A percentile compares a stretch with the other conserved stretches of the same genome.
Conservation (phyloP, 2,113 vertebrate species). For the Colaptes auratus region DNA sequence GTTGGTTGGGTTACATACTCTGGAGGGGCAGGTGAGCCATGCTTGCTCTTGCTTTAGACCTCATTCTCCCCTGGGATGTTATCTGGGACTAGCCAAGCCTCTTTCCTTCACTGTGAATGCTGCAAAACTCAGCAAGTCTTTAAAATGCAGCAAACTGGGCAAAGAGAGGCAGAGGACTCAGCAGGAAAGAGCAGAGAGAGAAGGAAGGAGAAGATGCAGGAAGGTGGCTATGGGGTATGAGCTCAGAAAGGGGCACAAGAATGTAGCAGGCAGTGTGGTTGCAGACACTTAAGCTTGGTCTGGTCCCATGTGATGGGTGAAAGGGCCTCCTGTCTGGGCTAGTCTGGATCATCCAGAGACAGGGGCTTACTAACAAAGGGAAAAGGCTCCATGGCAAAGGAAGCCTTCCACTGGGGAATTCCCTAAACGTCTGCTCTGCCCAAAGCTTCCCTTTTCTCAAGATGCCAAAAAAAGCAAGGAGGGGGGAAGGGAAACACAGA, state of each 20-base stretch:
- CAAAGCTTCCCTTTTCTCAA: slow-evolving; percentile 63
- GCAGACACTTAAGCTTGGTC: neutral
- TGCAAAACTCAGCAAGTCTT: neutral
- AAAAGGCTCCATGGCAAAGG: slow-evolving; percentile 25
- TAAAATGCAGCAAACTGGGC: neutral
- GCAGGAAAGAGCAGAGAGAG: neutral
- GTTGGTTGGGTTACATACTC: neutral
- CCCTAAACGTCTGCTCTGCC: slow-evolving; percentile 38
- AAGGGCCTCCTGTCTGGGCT: neutral
- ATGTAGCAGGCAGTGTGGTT: accelerated
- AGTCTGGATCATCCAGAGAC: neutral
- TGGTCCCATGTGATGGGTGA: neutral
- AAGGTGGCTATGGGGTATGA: accelerated
- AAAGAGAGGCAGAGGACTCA: neutral
- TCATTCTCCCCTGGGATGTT: accelerated
- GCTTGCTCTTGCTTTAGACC: neutral
- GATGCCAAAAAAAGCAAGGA: slow-evolving; percentile 40
- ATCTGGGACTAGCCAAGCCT: neutral
- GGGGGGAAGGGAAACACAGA: neutral
- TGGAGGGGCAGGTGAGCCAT: neutral
- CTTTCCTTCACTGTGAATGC: neutral
- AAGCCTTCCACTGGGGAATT: slow-evolving; percentile 59
- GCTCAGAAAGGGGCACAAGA: accelerated
- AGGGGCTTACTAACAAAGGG: slow-evolving; percentile 13
- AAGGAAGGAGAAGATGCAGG: neutral